phyloP scores from a whole-genome alignment of 1,140 invertebrate genomes.

The Paraescarpia echinospica region DNA sequence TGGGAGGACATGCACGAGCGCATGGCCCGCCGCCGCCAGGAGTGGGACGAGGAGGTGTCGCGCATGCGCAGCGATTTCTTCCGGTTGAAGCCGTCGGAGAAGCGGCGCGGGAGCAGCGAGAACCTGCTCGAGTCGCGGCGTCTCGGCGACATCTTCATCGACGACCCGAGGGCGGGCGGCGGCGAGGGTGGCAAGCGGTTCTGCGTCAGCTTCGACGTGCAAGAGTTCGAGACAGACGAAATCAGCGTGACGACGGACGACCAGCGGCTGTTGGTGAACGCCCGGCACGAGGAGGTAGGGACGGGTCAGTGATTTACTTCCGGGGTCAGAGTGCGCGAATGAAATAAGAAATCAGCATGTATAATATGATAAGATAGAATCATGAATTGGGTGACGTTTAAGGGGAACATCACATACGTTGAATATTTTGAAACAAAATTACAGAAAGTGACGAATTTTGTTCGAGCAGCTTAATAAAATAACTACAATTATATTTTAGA shows the following conservation, averaged over 20 bases:
- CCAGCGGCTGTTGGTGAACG: conserved; percentile 49
- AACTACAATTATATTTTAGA: too few relatives aligned
- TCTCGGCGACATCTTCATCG: conserved; percentile 41
- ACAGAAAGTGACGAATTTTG: too few relatives aligned
- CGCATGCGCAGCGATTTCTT: conserved; percentile 54
- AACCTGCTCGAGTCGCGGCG: conserved; percentile 38
- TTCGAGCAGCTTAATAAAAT: too few relatives aligned
- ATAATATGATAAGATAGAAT: too few relatives aligned
- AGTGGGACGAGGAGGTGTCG: conserved; percentile 56
- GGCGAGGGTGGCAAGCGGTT: conserved; percentile 45
- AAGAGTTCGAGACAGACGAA: conserved; percentile 53
- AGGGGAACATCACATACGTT: too few relatives aligned
- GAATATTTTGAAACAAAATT: too few relatives aligned
- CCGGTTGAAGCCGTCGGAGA: conserved; percentile 49
- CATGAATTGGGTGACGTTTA: too few relatives aligned
- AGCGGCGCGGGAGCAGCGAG: conserved; percentile 27
- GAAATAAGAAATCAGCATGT: too few relatives aligned
- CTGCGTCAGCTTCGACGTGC: conserved; percentile 53
- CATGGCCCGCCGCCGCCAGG: conserved; percentile 44
- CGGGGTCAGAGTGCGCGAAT: too few relatives aligned
- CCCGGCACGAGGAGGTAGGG: conserved; percentile 30
- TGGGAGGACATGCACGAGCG: conserved; percentile 52
- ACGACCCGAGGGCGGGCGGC: conserved; percentile 34
- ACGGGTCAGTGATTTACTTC: too few relatives aligned
- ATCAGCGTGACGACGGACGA: conserved; percentile 53